phyloP scores from a whole-genome alignment of 2,113 vertebrate genomes.

The Chaetorhynchus papuensis region DNA sequence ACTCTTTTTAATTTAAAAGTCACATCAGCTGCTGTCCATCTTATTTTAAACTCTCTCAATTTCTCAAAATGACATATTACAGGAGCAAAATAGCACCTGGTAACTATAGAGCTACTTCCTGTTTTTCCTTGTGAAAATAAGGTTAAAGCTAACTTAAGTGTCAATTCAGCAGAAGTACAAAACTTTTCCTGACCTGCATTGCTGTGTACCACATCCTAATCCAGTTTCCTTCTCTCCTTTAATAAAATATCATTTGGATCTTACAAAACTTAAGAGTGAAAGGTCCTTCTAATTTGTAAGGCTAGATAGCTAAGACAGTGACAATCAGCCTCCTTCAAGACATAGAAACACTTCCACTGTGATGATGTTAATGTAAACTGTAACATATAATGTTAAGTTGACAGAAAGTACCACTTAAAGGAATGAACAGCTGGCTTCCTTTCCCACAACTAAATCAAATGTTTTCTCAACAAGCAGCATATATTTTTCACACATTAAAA shows the following conservation, averaged over 20 bases:
- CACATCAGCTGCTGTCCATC: conserved; percentile 48
- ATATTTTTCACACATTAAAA: neutral
- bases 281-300: neutral
- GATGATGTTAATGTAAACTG: neutral
- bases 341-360: neutral
- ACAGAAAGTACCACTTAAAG: neutral
- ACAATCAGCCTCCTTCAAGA: neutral
- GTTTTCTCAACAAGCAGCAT: neutral
- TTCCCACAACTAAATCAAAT: neutral
- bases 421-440: neutral
- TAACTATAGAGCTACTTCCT: conserved; percentile 38
- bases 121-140: conserved; percentile 32
- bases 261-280: neutral
- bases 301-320: neutral
- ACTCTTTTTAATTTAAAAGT: conserved; percentile 71
- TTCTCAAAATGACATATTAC: conserved; percentile 53
- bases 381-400: neutral
- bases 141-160: neutral
- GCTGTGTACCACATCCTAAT: neutral
- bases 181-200: neutral
- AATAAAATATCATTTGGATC: neutral
- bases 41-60: conserved; percentile 54
- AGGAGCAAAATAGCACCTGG: conserved; percentile 37
- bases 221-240: neutral
- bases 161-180: neutral